phyloP scores from a whole-genome alignment of 2,797 vertebrate species.

The Melanogrammus aeglefinus region DNA sequence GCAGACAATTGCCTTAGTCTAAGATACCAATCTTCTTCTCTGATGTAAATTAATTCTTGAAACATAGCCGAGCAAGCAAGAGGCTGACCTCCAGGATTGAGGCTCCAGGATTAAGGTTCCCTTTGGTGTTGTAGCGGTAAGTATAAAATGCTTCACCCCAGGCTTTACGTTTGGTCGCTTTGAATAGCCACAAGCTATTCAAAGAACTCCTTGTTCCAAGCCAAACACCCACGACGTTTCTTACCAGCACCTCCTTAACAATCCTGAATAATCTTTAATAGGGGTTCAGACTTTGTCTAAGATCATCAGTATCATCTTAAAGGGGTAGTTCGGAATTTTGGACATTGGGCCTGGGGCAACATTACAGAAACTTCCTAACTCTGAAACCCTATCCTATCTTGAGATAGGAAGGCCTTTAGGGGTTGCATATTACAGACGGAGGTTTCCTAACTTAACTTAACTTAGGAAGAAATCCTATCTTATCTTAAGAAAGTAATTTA shows the following conservation, averaged over 20 bases:
- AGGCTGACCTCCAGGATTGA: slow-evolving; percentile 48
- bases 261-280: neutral
- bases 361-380: no score
- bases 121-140: slow-evolving; percentile 45
- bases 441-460: no score
- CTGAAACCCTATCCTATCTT: no score
- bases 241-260: neutral
- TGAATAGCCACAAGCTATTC: slow-evolving; percentile 4
- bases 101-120: slow-evolving; percentile 54
- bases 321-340: no score
- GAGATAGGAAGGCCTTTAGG: no score
- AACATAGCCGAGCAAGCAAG: slow-evolving; percentile 56
- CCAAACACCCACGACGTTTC: neutral
- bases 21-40: slow-evolving; percentile 62
- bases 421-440: no score
- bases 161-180: neutral
- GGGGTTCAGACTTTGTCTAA: neutral
- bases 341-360: no score
- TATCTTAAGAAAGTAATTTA: no score
- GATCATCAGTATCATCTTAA: neutral
- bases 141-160: slow-evolving; percentile 35
- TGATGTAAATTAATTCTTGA: slow-evolving; percentile 63
- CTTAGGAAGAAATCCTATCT: no score
- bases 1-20: slow-evolving; percentile 60
- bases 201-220: neutral